Conservation (phyloP, 2,797 vertebrate genomes). For the Enteromius trimaculatus region DNA sequence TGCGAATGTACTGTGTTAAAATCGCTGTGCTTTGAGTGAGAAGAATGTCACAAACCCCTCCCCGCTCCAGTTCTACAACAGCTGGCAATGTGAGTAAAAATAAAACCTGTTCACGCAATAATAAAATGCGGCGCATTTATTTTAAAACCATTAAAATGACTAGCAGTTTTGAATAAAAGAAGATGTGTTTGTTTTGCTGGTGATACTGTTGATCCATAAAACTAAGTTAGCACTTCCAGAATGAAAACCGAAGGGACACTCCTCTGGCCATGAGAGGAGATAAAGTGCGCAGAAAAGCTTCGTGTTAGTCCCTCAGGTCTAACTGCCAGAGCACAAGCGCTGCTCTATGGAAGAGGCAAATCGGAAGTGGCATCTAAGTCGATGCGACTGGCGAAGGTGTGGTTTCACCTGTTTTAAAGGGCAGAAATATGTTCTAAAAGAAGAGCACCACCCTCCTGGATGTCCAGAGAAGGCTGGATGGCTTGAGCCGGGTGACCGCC, state of each 20-base stretch:
- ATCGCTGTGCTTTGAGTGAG: slow-evolving; percentile 50
- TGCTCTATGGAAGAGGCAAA: slow-evolving; percentile 41
- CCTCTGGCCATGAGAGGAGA: slow-evolving; percentile 56
- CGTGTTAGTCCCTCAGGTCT: slow-evolving; percentile 60
- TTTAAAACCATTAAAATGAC: slow-evolving; percentile 49
- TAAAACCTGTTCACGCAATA: slow-evolving; percentile 46
- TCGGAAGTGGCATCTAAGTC: slow-evolving; percentile 20
- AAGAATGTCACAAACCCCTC: slow-evolving; percentile 28
- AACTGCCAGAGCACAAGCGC: slow-evolving; percentile 26
- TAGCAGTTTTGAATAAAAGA: slow-evolving; percentile 56
- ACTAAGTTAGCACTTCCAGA: slow-evolving; percentile 52
- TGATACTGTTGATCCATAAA: slow-evolving; percentile 52
- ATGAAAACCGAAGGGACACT: slow-evolving; percentile 60
- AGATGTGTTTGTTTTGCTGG: slow-evolving; percentile 54
- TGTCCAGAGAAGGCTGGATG: slow-evolving; percentile 31
- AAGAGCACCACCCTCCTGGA: slow-evolving; percentile 49
- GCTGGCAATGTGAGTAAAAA: slow-evolving; percentile 34
- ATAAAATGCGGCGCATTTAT: slow-evolving; percentile 37
- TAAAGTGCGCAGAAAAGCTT: slow-evolving; percentile 78
- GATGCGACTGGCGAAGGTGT: slow-evolving; percentile 19
- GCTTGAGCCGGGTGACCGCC: slow-evolving; percentile 22
- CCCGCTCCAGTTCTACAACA: slow-evolving; percentile 37
- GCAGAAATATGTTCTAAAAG: slow-evolving; percentile 35
- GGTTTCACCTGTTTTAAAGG: slow-evolving; percentile 50
- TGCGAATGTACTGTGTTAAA: slow-evolving; percentile 43